Evolutionary conservation across 1,140 invertebrate genomes (phyloP).

Genomic region (Cyphomyrmex costatus): DNA sequence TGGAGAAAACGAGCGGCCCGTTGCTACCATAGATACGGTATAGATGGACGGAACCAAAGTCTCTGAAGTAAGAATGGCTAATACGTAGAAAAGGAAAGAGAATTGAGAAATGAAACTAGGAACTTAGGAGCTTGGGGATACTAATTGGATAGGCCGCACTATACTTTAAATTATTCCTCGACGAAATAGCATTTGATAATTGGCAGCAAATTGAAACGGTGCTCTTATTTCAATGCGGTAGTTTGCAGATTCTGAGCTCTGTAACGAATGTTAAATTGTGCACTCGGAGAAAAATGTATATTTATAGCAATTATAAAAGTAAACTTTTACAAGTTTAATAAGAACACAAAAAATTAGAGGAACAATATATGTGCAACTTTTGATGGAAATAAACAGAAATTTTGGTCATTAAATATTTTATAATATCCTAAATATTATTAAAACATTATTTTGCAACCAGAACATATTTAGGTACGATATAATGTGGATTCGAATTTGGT

Average conservation of each 20-base stretch:
- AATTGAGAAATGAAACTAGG: background rate
- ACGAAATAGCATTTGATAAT: background rate
- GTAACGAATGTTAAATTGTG: background rate
- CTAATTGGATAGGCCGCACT: background rate
- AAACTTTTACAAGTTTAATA: no score
- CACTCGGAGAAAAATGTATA: no score
- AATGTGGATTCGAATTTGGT: no score
- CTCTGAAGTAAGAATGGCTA: background rate
- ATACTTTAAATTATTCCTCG: background rate
- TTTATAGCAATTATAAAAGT: no score
- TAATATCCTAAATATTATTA: no score
- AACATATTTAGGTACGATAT: no score
- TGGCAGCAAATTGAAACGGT: no score
- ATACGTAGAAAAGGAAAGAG: background rate
- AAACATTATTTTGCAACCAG: no score
- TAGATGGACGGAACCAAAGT: background rate
- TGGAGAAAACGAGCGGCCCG: conserved; percentile 27
- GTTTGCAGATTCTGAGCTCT: background rate
- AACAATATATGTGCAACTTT: no score
- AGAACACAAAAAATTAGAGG: no score
- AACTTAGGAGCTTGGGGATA: background rate
- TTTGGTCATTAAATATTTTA: no score
- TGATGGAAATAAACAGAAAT: no score
- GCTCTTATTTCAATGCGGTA: background rate
- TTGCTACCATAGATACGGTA: background rate